Evolutionary conservation across 2,888 invertebrate genomes (phyloP).

Genomic region (Rotaria socialis): DNA sequence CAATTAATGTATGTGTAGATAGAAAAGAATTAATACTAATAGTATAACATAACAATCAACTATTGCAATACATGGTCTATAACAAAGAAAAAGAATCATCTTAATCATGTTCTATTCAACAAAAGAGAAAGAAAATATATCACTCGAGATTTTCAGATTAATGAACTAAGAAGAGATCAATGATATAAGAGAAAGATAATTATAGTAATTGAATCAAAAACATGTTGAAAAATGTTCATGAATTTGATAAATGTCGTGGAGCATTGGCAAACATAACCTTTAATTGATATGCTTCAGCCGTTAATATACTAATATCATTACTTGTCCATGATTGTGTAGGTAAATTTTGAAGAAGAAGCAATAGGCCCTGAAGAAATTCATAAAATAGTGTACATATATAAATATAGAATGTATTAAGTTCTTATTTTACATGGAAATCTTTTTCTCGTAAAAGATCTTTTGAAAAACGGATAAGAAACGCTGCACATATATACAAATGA

Average conservation of each 20-base stretch:
- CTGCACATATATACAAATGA: conserved; percentile 98
- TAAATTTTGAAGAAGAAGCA: conserved; percentile 88
- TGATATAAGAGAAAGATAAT: not conserved
- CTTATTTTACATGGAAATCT: conserved; percentile 78
- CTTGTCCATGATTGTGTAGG: conserved; percentile 96
- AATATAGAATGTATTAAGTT: not conserved
- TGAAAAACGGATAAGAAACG: conserved; percentile 89
- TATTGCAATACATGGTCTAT: not conserved
- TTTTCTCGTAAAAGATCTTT: conserved; percentile 78
- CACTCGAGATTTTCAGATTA: not conserved
- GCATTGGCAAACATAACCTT: conserved; percentile 96
- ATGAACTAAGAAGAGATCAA: not conserved
- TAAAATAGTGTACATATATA: conserved; percentile 1
- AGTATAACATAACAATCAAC: conserved; percentile 25
- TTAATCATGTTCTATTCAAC: not conserved
- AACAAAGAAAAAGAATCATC: not conserved
- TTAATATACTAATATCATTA: conserved; percentile 85
- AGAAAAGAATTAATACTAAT: not conserved
- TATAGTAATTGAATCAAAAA: conserved; percentile 22
- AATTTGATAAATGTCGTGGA: conserved; percentile 72
- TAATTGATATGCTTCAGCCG: conserved; percentile 93
- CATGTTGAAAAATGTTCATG: not conserved
- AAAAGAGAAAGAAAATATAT: not conserved
- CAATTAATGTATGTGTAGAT: not conserved
- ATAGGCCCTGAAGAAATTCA: conserved; percentile 69